phyloP scores from a whole-genome alignment of 2,113 vertebrate species.

The Pantherophis guttatus region DNA sequence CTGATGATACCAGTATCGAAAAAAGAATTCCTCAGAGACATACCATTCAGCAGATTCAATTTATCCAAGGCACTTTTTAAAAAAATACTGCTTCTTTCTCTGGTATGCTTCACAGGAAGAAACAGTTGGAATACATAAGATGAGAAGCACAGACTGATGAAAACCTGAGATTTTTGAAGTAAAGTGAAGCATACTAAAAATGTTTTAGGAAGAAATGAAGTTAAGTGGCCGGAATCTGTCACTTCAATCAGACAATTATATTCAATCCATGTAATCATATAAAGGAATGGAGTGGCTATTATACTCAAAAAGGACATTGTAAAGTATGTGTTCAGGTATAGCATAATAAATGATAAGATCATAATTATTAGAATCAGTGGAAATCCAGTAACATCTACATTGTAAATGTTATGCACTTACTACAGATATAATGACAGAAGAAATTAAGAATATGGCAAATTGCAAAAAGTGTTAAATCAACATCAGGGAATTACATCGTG shows the following conservation, averaged over 20 bases:
- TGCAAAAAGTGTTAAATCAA: background rate
- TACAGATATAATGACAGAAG: background rate
- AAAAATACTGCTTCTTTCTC: background rate
- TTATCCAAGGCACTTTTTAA: background rate
- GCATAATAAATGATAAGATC: background rate
- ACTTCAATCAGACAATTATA: background rate
- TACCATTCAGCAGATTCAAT: background rate
- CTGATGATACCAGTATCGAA: background rate
- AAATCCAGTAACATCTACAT: background rate
- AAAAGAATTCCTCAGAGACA: background rate
- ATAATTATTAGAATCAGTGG: background rate
- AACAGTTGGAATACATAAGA: background rate
- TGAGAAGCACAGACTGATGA: background rate
- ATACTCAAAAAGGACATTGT: background rate
- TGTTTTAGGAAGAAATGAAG: background rate
- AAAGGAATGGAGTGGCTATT: background rate
- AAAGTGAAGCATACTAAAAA: background rate
- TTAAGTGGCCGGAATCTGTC: background rate
- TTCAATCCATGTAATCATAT: background rate
- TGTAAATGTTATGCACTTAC: background rate
- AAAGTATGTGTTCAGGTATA: background rate
- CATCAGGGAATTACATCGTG: background rate
- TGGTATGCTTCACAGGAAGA: background rate
- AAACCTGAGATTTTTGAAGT: background rate
- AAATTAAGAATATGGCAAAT: background rate